Base-by-base conservation (phyloP, 2,888 invertebrate genomes). In the Heteromurus nitidus region DNA sequence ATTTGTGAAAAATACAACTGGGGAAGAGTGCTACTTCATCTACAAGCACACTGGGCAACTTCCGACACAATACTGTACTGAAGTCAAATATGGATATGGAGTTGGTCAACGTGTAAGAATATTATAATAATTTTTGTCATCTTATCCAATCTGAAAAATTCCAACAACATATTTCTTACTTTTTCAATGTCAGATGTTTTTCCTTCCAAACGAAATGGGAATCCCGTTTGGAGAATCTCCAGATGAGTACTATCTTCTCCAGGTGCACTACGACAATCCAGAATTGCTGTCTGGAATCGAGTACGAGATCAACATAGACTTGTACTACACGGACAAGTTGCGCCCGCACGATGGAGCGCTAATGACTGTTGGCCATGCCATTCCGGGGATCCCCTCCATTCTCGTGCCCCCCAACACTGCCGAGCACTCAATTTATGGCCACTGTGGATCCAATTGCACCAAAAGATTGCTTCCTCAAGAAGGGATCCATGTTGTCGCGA, bases 391-490 rank as follows among this genome's bases (percentile, higher is more conserved):
- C 16, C 74, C 69, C 0, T 74, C 81, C 0, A 7, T 75, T 18
- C 50, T 81, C 0, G 22, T 81, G 1, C 83, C 83, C n/a, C 83
- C 81, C 0, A 62, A 28, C n/a, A 28, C 80, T 11, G 50, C 70
- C 18, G 30, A 50, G 13, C 73, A 80, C 18, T 22, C 30, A 62
- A 67, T 77, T 28, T 58, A 64, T 3, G 83, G 77, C 0, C 72
- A 73, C 42, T 83, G 83, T 47, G 68, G 80, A 1, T 22, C 55
- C 20, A 53, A 58, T 5, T 83, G 83, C 36, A 77, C 77, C 0
- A 20, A 47, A n/a, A 36, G 42, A 28, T 55, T 80, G 42, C 18
- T 83, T 13, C 83, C 77, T 0, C 16, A 26, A 18, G 67, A 69
- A 36, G 83, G 83, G 18, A 77, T 83, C 3, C 47, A 50, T 36